Percentiles rank a stretch among this genome's conserved stretches.
Evolutionary conservation across 1,140 invertebrate genomes (phyloP).

Genomic region (Aphelenchoides fujianensis): DNA sequence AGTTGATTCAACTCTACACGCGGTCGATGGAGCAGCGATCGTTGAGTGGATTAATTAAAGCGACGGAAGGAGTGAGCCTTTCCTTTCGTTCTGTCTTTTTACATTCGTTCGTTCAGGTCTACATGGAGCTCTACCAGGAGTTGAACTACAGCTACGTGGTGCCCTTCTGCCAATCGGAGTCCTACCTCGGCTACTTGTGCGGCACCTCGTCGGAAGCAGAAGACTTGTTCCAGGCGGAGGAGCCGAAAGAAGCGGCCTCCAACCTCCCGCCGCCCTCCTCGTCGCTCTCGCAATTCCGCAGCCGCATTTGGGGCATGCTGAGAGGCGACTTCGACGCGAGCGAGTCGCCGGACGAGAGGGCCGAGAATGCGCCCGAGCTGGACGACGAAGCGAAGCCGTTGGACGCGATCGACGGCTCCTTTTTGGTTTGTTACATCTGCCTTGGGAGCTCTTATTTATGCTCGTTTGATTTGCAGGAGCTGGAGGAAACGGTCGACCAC

Average conservation of each 20-base stretch:
- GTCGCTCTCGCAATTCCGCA: slow-evolving; percentile 41
- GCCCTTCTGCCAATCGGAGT: slow-evolving; percentile 50
- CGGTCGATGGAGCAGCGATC: neutral
- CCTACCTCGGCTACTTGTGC: slow-evolving; percentile 48
- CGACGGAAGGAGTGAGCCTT: slow-evolving; percentile 31
- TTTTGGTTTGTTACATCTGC: no score
- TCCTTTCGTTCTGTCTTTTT: neutral
- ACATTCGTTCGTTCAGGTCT: slow-evolving; percentile 25
- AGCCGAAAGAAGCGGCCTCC: neutral
- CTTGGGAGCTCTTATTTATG: no score
- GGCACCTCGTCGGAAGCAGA: slow-evolving; percentile 45
- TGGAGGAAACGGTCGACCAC: slow-evolving; percentile 19
- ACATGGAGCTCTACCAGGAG: slow-evolving; percentile 43
- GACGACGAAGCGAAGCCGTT: slow-evolving; percentile 26
- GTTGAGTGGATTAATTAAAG: slow-evolving; percentile 28
- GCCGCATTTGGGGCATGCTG: slow-evolving; percentile 15
- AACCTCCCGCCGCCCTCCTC: slow-evolving; percentile 23
- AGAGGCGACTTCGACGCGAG: neutral
- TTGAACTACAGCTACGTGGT: slow-evolving; percentile 49
- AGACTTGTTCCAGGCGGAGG: slow-evolving; percentile 29
- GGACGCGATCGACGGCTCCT: slow-evolving; percentile 18
- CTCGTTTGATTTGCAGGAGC: slow-evolving; percentile 27
- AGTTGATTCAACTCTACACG: slow-evolving; percentile 25
- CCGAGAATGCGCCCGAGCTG: neutral
- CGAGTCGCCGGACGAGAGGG: slow-evolving; percentile 8